Evolutionary conservation across 2,113 vertebrate genomes (phyloP).

Genomic region (Actenoides hombroni): DNA sequence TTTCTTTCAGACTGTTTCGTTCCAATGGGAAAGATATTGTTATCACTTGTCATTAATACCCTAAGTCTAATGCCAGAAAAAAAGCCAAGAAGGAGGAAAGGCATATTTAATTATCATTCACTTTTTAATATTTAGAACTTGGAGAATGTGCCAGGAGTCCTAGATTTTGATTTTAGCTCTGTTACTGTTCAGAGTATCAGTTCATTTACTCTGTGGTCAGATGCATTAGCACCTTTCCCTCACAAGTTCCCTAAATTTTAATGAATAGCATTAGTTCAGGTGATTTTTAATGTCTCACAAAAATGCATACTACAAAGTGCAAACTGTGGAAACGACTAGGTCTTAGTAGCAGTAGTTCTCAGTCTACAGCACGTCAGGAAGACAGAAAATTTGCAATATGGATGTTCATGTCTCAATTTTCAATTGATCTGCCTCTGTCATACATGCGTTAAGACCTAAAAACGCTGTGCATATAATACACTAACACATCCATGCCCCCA

Average conservation of each 20-base stretch:
- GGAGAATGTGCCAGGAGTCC: not conserved
- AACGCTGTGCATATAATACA: not conserved
- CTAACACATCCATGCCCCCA: rapidly evolving
- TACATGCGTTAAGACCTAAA: not conserved
- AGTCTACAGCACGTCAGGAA: not conserved
- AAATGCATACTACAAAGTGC: not conserved
- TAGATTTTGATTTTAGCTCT: not conserved
- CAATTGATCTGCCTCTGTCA: not conserved
- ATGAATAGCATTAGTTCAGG: not conserved
- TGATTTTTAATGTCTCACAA: not conserved
- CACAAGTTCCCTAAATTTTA: not conserved
- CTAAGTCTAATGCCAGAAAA: not conserved
- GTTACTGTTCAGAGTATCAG: not conserved
- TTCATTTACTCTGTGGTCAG: not conserved
- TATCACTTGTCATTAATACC: not conserved
- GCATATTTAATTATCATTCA: not conserved
- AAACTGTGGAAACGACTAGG: not conserved
- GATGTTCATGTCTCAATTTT: not conserved
- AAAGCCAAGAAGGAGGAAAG: not conserved
- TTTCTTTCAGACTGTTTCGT: not conserved
- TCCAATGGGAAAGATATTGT: not conserved
- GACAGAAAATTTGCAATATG: not conserved
- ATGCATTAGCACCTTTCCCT: not conserved
- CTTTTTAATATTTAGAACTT: not conserved
- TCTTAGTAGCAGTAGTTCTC: not conserved